These are phyloP conservation scores for Drosophila tani DNA, from an alignment of 1,140 invertebrate species.

Conservation along the genomic window DNA sequence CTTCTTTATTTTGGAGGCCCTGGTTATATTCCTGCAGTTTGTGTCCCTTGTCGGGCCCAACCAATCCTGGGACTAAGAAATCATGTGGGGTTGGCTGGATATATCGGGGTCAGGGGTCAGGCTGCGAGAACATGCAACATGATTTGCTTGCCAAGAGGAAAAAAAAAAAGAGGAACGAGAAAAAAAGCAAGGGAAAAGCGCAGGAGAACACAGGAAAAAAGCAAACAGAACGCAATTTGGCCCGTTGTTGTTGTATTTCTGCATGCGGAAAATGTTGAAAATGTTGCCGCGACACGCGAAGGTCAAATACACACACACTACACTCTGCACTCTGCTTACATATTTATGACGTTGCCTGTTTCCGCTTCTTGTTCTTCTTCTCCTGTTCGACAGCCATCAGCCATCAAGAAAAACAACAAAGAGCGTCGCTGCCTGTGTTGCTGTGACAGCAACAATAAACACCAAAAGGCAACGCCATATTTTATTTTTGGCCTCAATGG, in stretches of 20 bases:
- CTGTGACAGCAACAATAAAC: slow-evolving; percentile 27
- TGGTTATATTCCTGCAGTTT: slow-evolving; percentile 71
- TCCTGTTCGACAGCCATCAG: slow-evolving; percentile 23
- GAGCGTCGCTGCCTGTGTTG: neutral
- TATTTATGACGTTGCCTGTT: slow-evolving; percentile 41
- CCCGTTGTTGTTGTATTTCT: slow-evolving; percentile 31
- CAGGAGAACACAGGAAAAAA: neutral
- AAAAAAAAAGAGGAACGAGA: neutral
- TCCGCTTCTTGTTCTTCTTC: slow-evolving; percentile 15
- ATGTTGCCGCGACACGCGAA: slow-evolving; percentile 53
- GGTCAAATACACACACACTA: slow-evolving; percentile 30
- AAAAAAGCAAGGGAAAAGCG: neutral
- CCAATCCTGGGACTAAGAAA: slow-evolving; percentile 30
- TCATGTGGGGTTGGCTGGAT: slow-evolving; percentile 12
- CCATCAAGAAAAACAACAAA: slow-evolving; percentile 1
- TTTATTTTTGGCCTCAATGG: slow-evolving; percentile 31
- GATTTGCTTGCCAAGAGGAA: slow-evolving; percentile 21
- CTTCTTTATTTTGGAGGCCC: slow-evolving; percentile 64
- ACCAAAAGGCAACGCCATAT: slow-evolving; percentile 30
- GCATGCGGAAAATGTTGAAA: slow-evolving; percentile 46
- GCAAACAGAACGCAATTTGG: slow-evolving; percentile 4
- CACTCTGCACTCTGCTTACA: slow-evolving; percentile 17
- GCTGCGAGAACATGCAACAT: slow-evolving; percentile 28
- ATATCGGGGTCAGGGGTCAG: slow-evolving; percentile 12
- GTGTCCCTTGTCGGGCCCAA: slow-evolving; percentile 35